phyloP scores from a whole-genome alignment of 2,888 invertebrate species.

The Peribatodes rhomboidaria region DNA sequence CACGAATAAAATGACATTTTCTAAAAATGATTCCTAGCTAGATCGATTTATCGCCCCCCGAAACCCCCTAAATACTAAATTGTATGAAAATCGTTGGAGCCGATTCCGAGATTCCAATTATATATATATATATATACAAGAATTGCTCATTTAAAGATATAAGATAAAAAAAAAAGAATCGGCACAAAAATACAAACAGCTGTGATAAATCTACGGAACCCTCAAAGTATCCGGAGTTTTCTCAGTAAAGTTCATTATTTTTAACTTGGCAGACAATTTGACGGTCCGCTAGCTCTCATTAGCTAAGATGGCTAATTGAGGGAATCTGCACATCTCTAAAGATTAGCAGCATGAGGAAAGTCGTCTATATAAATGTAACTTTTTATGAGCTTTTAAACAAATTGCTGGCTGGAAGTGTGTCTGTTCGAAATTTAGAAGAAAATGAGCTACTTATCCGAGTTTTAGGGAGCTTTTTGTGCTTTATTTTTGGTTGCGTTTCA shows the following conservation, averaged over 20 bases:
- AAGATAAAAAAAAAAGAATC: too few species aligned
- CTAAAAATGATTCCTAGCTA: too few species aligned
- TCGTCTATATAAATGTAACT: constrained; percentile 17
- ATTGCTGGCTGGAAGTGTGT: constrained; percentile 8
- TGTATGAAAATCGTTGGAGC: too few species aligned
- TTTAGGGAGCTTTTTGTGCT: neutral
- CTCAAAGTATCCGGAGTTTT: neutral
- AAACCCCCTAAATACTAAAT: too few species aligned
- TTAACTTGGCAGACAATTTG: constrained; percentile 37
- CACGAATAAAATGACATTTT: too few species aligned
- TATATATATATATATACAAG: too few species aligned
- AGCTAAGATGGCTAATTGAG: constrained; percentile 38
- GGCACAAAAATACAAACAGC: too few species aligned
- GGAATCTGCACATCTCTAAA: constrained; percentile 23
- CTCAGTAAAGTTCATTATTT: constrained; percentile 34
- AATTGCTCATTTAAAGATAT: too few species aligned
- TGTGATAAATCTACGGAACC: constrained; percentile 22
- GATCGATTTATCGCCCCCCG: too few species aligned
- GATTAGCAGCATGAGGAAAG: constrained; percentile 28
- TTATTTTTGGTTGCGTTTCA: too few species aligned
- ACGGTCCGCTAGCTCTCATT: constrained; percentile 34
- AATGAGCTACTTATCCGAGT: neutral
- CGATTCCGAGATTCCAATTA: too few species aligned
- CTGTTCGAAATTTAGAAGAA: constrained; percentile 4
- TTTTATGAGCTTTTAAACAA: constrained; percentile 23